Conservation (phyloP, 1,140 invertebrate genomes). For the Drosophila nigromelanica region DNA sequence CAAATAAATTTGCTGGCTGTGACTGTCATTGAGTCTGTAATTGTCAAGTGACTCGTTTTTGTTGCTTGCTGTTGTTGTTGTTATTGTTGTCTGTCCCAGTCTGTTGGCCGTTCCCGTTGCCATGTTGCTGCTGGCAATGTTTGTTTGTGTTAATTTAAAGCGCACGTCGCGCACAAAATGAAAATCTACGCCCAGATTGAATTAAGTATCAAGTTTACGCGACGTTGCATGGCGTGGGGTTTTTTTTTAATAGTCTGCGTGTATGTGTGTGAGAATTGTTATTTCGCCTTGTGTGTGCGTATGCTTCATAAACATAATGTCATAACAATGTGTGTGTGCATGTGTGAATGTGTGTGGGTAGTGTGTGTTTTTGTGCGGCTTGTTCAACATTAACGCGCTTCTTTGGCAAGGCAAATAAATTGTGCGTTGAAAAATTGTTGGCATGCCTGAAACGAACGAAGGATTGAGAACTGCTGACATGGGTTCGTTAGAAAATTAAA, state of each 20-base stretch:
- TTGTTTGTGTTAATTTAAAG: constrained; percentile 78
- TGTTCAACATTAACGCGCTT: constrained; percentile 61
- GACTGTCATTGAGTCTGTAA: constrained; percentile 79
- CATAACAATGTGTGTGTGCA: constrained; percentile 34
- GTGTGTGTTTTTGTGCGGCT: constrained; percentile 18
- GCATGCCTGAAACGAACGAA: constrained; percentile 40
- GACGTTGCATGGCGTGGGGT: constrained; percentile 28
- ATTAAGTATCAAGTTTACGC: constrained; percentile 78
- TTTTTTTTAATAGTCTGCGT: constrained; percentile 24
- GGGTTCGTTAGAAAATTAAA: constrained; percentile 15
- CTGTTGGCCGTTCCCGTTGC: not conserved
- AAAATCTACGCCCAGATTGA: constrained; percentile 72
- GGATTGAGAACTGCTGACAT: constrained; percentile 37
- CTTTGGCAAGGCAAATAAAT: constrained; percentile 58
- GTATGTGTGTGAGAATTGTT: constrained; percentile 45
- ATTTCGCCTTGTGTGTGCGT: constrained; percentile 39
- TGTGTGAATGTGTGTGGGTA: constrained; percentile 22
- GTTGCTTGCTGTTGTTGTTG: constrained; percentile 43
- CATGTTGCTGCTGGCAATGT: constrained; percentile 64
- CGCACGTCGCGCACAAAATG: constrained; percentile 62
- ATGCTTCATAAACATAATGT: constrained; percentile 39
- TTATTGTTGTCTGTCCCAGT: too few species aligned
- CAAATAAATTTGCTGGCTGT: constrained; percentile 77
- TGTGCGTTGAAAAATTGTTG: constrained; percentile 65
- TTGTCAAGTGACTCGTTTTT: constrained; percentile 72